A percentile compares a stretch with the other conserved stretches of the same genome.
Evolutionary conservation across 1,140 invertebrate genomes (phyloP).

Genomic region (Drosophila trapezifrons): DNA sequence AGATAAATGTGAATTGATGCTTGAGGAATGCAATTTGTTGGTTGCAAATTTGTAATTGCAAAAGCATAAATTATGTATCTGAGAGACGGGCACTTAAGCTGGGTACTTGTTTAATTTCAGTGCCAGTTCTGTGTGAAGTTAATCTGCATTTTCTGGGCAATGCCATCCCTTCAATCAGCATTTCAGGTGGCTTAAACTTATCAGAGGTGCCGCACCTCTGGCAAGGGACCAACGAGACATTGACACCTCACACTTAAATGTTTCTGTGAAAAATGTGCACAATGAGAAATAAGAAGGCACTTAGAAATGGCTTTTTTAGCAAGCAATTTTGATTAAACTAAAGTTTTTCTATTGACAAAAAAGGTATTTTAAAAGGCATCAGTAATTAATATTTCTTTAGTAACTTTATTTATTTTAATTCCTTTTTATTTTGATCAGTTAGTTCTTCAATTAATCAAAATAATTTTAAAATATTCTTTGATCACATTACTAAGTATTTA

Average conservation of each 20-base stretch:
- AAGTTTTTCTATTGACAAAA: not conserved
- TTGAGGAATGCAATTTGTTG: slow-evolving; percentile 43
- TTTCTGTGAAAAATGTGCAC: not conserved
- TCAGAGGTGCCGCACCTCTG: slow-evolving; percentile 1
- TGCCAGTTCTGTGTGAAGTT: not conserved
- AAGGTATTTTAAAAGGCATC: not conserved
- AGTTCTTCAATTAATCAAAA: no score
- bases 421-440: not conserved
- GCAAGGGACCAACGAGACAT: not conserved
- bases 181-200: not conserved
- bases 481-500: no score
- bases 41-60: slow-evolving; percentile 30
- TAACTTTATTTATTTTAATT: not conserved
- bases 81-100: not conserved
- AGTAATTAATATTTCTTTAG: no score
- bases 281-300: not conserved
- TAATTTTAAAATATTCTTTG: no score
- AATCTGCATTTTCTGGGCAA: not conserved
- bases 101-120: slow-evolving; percentile 1
- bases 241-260: slow-evolving; percentile 8
- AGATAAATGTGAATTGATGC: slow-evolving; percentile 46
- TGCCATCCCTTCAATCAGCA: slow-evolving; percentile 2
- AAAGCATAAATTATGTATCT: slow-evolving; percentile 11
- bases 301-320: no score
- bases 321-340: not conserved